phyloP scores from a whole-genome alignment of 2,888 invertebrate species.

The Ormia ochracea region DNA sequence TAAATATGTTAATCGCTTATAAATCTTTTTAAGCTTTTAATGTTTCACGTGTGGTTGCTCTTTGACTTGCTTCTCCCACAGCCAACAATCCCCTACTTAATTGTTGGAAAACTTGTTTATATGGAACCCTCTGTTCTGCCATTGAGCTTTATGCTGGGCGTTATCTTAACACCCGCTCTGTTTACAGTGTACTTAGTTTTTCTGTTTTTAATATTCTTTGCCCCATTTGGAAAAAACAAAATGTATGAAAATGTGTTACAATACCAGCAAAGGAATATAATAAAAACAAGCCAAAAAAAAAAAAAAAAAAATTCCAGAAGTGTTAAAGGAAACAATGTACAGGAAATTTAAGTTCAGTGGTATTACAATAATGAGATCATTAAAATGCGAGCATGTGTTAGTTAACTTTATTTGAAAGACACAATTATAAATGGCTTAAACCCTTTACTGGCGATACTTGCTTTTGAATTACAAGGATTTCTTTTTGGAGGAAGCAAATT shows the following conservation, averaged over 20 bases:
- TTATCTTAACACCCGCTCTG: neutral
- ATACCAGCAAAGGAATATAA: neutral
- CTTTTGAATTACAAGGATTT: too few relatives aligned
- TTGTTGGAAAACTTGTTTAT: conserved; percentile 4
- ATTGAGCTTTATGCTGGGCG: neutral
- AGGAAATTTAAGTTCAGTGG: conserved; percentile 63
- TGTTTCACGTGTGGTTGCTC: conserved; percentile 50
- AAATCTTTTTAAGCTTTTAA: conserved; percentile 51
- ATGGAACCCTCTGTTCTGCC: neutral
- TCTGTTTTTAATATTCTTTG: neutral
- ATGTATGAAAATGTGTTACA: neutral
- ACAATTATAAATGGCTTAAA: neutral
- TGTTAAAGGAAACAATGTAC: neutral
- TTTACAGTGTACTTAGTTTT: neutral
- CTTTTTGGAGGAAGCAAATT: too few relatives aligned
- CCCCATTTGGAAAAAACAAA: neutral
- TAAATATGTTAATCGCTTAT: conserved; percentile 27
- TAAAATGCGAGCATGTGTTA: conserved; percentile 52
- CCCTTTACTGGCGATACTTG: too few relatives aligned
- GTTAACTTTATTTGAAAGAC: neutral
- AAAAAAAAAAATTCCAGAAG: neutral
- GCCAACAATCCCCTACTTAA: neutral
- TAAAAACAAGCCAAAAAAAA: neutral
- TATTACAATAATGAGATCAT: conserved; percentile 63
- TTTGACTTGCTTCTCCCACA: neutral